Conservation (phyloP, 2,113 vertebrate species). For the Rhea pennata region DNA sequence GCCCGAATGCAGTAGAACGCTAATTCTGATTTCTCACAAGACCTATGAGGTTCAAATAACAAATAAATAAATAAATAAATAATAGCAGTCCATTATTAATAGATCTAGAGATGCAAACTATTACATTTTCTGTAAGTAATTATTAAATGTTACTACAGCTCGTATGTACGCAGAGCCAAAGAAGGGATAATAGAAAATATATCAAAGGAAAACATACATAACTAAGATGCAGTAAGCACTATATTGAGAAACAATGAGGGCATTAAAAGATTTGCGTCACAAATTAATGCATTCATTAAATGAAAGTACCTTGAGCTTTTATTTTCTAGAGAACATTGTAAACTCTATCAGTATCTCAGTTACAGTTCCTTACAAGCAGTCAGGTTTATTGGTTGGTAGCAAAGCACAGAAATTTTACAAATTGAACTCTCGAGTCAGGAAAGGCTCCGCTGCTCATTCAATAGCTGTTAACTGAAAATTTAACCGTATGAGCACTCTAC, state of each 20-base stretch:
- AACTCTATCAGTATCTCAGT: not conserved
- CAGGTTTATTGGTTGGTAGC: not conserved
- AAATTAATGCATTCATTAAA: not conserved
- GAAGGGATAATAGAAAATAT: not conserved
- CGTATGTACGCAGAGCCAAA: not conserved
- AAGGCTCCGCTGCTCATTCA: not conserved
- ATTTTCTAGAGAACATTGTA: not conserved
- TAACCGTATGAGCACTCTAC: not conserved
- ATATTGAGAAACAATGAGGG: not conserved
- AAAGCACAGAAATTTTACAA: not conserved
- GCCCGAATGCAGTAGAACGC: not conserved
- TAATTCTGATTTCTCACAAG: not conserved
- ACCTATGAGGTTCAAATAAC: not conserved
- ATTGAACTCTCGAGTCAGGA: not conserved
- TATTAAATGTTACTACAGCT: not conserved
- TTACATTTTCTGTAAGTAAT: not conserved
- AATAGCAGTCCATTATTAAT: not conserved
- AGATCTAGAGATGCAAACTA: not conserved
- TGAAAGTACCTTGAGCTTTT: not conserved
- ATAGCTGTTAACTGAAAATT: not conserved
- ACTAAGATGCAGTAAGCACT: accelerated
- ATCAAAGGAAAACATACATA: not conserved
- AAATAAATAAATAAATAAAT: too few relatives aligned
- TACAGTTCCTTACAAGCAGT: not conserved
- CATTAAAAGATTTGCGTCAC: not conserved